phyloP scores from a whole-genome alignment of 2,888 invertebrate genomes.

The Adineta ricciae region DNA sequence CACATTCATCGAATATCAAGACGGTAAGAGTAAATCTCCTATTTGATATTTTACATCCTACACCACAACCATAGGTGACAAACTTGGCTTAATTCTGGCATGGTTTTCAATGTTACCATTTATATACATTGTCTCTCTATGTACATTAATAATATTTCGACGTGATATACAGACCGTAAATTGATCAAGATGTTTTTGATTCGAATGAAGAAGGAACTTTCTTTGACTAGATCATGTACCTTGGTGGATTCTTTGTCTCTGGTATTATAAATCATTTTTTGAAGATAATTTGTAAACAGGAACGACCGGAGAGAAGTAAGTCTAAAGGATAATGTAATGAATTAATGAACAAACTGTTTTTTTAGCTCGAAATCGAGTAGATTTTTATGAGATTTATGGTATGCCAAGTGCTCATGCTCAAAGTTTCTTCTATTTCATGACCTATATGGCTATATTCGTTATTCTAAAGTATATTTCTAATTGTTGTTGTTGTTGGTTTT shows the following conservation, averaged over 20 bases:
- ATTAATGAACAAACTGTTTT: constrained; percentile 14
- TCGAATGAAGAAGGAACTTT: neutral
- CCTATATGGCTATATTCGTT: constrained; percentile 72
- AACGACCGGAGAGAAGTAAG: constrained; percentile 58
- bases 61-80: constrained; percentile 60
- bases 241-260: constrained; percentile 66
- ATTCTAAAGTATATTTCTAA: constrained; percentile 63
- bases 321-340: neutral
- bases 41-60: neutral
- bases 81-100: constrained; percentile 70
- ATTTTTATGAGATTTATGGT: constrained; percentile 40
- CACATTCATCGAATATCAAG: neutral
- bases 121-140: constrained; percentile 69
- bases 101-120: constrained; percentile 71
- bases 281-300: constrained; percentile 70
- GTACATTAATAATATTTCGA: constrained; percentile 72
- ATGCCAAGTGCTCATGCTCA: constrained; percentile 87
- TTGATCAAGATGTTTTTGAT: constrained; percentile 41
- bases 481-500: no score
- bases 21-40: neutral
- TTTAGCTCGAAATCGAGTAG: constrained; percentile 39
- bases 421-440: constrained; percentile 79
- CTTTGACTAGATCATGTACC: constrained; percentile 66
- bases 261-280: constrained; percentile 68
- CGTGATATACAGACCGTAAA: constrained; percentile 82